A percentile compares a stretch with the other conserved stretches of the same genome.
Evolutionary conservation across 2,888 invertebrate species (phyloP).

Genomic region (Nemoura dubitans): DNA sequence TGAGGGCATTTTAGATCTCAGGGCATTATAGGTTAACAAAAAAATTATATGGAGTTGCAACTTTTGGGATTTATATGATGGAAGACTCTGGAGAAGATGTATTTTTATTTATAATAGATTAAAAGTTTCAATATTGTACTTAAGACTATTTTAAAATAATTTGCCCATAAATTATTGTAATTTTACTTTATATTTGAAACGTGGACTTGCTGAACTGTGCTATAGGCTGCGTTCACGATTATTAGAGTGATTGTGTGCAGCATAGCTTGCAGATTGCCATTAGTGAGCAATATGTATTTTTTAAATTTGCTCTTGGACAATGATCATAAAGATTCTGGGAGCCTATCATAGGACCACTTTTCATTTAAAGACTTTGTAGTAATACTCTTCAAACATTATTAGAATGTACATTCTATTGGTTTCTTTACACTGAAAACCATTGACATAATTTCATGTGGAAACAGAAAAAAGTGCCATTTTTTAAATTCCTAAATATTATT

Average conservation of each 20-base stretch:
- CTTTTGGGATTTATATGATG: neutral
- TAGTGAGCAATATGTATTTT: neutral
- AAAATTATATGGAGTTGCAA: neutral
- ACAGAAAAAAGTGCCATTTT: neutral
- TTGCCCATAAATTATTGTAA: neutral
- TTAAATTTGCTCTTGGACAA: neutral
- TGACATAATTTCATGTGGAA: slow-evolving; percentile 5
- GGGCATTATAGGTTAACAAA: neutral
- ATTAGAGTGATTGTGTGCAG: neutral
- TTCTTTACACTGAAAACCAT: neutral
- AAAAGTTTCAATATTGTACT: neutral
- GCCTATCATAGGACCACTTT: neutral
- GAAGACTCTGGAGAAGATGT: neutral
- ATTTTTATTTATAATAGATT: neutral
- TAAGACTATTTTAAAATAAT: neutral
- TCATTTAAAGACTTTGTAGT: neutral
- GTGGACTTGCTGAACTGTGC: neutral
- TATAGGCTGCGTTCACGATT: neutral
- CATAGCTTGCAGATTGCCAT: neutral
- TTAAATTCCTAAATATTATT: neutral
- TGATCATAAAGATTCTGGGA: neutral
- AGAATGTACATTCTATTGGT: neutral
- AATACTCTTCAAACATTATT: neutral
- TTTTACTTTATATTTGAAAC: neutral
- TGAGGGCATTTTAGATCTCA: neutral